Conservation (phyloP, 2,797 vertebrate genomes). For the Poecile montanus region DNA sequence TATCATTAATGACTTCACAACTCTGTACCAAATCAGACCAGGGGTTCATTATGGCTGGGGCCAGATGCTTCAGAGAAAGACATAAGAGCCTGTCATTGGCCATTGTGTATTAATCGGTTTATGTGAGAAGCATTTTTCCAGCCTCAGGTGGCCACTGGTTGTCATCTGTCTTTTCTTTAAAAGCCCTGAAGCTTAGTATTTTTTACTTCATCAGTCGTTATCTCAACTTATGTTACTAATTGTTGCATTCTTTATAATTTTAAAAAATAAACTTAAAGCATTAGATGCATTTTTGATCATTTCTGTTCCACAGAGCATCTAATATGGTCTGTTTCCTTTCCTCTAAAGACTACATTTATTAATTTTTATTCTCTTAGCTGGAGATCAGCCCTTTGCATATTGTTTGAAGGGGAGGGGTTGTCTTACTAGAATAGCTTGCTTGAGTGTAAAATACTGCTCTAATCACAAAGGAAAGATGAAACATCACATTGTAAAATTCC, state of each 20-base stretch:
- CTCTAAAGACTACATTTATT: neutral
- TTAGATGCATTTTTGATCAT: neutral
- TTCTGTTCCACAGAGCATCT: neutral
- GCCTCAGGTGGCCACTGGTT: constrained; percentile 49
- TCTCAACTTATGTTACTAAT: neutral
- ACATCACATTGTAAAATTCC: neutral
- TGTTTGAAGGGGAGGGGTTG: constrained; percentile 32
- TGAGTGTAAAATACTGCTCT: constrained; percentile 31
- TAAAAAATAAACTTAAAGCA: neutral
- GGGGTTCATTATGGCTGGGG: constrained; percentile 30
- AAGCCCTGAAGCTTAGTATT: constrained; percentile 4
- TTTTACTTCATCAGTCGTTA: constrained; percentile 12
- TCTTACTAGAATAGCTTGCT: constrained; percentile 56
- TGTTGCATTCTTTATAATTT: neutral
- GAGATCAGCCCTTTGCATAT: constrained; percentile 37
- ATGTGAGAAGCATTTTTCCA: constrained; percentile 25
- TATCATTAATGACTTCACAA: constrained; percentile 48
- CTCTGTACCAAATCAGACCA: neutral
- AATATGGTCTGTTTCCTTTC: neutral
- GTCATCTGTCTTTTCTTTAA: constrained; percentile 4
- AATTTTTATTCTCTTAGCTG: constrained; percentile 25
- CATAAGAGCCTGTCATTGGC: constrained; percentile 19
- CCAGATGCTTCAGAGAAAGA: constrained; percentile 56
- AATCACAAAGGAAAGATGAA: constrained; percentile 53
- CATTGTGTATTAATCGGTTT: constrained; percentile 56